Conservation (phyloP, 2,113 vertebrate species). For the Formicarius rufipectus region DNA sequence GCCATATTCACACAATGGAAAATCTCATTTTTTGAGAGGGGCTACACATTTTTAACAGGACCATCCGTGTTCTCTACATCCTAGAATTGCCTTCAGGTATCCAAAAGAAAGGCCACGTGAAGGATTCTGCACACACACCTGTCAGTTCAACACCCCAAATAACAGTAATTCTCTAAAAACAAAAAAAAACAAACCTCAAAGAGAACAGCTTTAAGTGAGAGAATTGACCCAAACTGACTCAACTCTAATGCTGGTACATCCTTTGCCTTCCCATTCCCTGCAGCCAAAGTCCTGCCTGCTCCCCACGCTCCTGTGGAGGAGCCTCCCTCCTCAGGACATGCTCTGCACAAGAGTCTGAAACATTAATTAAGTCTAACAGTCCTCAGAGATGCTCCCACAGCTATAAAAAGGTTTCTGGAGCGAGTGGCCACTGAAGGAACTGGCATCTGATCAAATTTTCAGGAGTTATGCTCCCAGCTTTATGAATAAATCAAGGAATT, state of each 20-base stretch:
- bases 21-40: background rate
- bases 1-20: background rate
- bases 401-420: constrained; percentile 53
- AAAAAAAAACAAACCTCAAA: too few relatives aligned
- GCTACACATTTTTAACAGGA: background rate
- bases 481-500: constrained; percentile 57
- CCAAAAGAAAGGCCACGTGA: background rate
- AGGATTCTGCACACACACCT: background rate
- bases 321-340: background rate
- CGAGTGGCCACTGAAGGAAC: constrained; percentile 39
- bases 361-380: constrained; percentile 50
- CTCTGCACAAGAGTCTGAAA: constrained; percentile 22
- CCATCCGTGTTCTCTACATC: background rate
- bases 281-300: background rate
- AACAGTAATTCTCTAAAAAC: background rate
- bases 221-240: background rate
- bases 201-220: background rate
- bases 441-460: constrained; percentile 65
- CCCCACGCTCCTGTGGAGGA: background rate
- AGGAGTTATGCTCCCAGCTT: constrained; percentile 25
- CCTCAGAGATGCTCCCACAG: constrained; percentile 29
- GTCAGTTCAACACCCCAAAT: background rate
- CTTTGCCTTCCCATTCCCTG: background rate
- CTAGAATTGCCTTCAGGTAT: background rate
- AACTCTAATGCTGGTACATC: background rate